Conservation (phyloP, 2,888 invertebrate genomes). For the Yponomeuta sedellus region DNA sequence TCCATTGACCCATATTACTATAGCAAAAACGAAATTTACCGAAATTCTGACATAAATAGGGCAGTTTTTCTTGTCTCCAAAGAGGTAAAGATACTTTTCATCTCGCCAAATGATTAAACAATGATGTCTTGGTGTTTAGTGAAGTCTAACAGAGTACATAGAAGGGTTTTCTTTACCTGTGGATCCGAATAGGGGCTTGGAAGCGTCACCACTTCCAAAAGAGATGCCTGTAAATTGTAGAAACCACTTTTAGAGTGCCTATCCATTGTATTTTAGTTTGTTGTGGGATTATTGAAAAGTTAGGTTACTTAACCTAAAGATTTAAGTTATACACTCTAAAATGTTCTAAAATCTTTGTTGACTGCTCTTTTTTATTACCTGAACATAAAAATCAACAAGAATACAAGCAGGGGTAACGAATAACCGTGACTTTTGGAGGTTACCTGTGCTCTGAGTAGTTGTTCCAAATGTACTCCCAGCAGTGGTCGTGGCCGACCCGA, state of each 20-base stretch:
- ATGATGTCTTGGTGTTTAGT: not conserved
- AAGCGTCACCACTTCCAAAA: conserved; percentile 56
- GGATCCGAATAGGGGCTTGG: not conserved
- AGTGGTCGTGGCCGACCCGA: conserved; percentile 50
- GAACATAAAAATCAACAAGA: not conserved
- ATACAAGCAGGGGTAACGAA: not conserved
- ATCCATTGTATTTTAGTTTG: not conserved
- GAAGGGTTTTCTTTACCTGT: not conserved
- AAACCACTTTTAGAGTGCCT: conserved; percentile 7
- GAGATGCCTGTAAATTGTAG: conserved; percentile 41
- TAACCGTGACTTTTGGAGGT: not conserved
- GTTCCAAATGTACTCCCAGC: conserved; percentile 52
- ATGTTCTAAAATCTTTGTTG: not conserved
- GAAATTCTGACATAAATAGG: no score
- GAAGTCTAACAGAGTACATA: not conserved
- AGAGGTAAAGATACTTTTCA: no score
- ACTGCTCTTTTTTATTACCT: no score
- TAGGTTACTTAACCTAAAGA: not conserved
- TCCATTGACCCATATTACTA: no score
- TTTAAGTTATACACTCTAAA: not conserved
- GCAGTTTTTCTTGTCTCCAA: no score
- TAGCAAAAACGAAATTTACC: no score
- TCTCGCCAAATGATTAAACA: no score
- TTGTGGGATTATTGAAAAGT: not conserved
- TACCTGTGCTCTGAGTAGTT: conserved; percentile 51